A percentile compares a stretch with the other conserved stretches of the same genome.
phyloP scores from a whole-genome alignment of 1,140 invertebrate genomes.

The Catajapyx aquilonaris region DNA sequence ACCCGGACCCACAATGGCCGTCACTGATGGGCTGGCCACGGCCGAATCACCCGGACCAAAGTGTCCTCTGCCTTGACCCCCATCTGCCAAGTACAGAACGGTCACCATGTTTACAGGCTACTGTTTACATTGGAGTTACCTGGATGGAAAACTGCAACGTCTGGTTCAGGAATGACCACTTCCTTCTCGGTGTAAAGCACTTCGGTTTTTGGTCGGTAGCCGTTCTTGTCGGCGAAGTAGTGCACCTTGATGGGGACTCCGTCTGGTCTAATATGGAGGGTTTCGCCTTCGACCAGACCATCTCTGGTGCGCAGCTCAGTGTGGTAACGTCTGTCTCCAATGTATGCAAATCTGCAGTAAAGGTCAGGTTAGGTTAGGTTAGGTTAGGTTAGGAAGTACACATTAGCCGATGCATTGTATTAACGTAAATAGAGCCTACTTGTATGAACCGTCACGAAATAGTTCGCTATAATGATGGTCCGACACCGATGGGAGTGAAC shows the following conservation, averaged over 20 bases:
- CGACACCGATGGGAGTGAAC: neutral
- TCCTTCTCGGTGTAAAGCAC: no score
- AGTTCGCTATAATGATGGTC: neutral
- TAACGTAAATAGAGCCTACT: neutral
- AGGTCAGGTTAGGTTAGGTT: no score
- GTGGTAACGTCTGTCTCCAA: constrained; percentile 10
- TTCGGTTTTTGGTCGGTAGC: constrained; percentile 12
- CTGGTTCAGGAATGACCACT: no score
- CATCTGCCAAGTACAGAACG: no score
- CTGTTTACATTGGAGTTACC: no score
- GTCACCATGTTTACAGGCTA: no score
- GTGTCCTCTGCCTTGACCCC: no score
- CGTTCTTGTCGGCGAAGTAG: constrained; percentile 12
- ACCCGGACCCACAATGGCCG: no score
- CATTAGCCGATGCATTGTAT: neutral
- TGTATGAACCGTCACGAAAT: neutral
- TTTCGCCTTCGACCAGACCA: constrained; percentile 13
- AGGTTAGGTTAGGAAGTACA: no score
- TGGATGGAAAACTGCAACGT: no score
- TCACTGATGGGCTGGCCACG: no score
- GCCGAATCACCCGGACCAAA: no score
- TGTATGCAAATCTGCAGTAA: constrained; percentile 12
- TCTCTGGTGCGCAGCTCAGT: constrained; percentile 10
- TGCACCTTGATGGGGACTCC: constrained; percentile 12
- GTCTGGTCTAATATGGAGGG: constrained; percentile 10